Evolutionary conservation across 2,113 vertebrate species (phyloP).

Genomic region (Zingel zingel): DNA sequence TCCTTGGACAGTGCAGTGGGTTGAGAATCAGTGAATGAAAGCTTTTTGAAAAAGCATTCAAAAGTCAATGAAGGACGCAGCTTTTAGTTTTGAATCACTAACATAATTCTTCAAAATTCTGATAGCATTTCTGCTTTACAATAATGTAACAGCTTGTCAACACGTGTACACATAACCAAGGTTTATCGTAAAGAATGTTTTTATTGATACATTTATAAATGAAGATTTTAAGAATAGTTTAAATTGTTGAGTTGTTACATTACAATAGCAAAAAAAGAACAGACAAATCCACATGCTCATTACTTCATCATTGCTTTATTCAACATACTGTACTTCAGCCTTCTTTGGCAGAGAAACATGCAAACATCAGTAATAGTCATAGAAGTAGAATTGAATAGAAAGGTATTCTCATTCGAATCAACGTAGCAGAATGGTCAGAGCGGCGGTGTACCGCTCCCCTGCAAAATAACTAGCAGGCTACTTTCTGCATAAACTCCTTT

Average conservation of each 20-base stretch:
- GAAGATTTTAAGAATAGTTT: neutral
- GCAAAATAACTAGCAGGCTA: too few species aligned
- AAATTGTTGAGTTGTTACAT: neutral
- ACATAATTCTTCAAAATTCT: neutral
- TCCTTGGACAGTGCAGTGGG: neutral
- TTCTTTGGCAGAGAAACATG: slow-evolving; percentile 37
- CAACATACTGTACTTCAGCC: neutral
- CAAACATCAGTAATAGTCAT: neutral
- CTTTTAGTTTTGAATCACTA: neutral
- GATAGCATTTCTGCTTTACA: neutral
- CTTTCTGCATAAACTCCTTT: too few species aligned
- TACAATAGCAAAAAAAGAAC: neutral
- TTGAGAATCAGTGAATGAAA: too few species aligned
- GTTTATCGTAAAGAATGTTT: neutral
- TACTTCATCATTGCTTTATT: slow-evolving; percentile 38
- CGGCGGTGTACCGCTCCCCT: too few species aligned
- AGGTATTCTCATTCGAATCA: too few species aligned
- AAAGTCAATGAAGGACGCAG: neutral
- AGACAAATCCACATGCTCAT: neutral
- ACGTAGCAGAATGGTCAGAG: too few species aligned
- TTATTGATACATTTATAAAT: neutral
- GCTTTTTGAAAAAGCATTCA: neutral
- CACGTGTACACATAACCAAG: neutral
- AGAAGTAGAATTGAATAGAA: too few species aligned
- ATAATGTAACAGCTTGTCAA: neutral